Evolutionary conservation across 2,888 invertebrate species (phyloP).

Genomic region (Philopedon plagiatum): DNA sequence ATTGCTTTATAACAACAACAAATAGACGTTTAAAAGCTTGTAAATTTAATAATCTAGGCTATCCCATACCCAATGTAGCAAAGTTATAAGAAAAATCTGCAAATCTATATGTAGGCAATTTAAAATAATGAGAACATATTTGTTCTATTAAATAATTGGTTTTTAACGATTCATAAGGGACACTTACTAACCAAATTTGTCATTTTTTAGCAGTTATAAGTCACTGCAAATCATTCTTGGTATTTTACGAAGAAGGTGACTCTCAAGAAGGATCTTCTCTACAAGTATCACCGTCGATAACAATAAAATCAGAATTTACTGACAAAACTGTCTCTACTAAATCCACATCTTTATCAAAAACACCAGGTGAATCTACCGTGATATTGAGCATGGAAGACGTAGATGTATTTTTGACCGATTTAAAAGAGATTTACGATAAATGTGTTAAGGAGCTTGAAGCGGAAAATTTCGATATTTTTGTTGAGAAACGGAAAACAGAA

Average conservation of each 20-base stretch:
- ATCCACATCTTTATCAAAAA: not conserved
- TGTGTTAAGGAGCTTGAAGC: constrained; percentile 43
- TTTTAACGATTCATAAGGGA: no score
- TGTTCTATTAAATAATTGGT: no score
- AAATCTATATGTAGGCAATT: no score
- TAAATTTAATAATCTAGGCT: no score
- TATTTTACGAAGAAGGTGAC: not conserved
- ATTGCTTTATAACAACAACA: no score
- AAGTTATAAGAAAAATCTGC: no score
- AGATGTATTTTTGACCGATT: not conserved
- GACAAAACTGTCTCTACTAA: not conserved
- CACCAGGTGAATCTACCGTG: not conserved
- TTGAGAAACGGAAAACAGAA: constrained; percentile 53
- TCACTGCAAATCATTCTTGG: not conserved
- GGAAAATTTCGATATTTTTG: constrained; percentile 45
- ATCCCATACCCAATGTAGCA: no score
- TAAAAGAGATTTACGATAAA: constrained; percentile 24
- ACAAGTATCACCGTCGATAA: not conserved
- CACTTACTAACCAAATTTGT: not conserved
- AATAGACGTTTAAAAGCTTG: no score
- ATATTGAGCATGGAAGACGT: not conserved
- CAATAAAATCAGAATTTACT: not conserved
- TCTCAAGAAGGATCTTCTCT: no score
- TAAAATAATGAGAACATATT: no score
- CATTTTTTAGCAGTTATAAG: not conserved